A percentile compares a stretch with the other conserved stretches of the same genome.
phyloP scores from a whole-genome alignment of 1,140 invertebrate genomes.

The Drosophila sturtevanti region DNA sequence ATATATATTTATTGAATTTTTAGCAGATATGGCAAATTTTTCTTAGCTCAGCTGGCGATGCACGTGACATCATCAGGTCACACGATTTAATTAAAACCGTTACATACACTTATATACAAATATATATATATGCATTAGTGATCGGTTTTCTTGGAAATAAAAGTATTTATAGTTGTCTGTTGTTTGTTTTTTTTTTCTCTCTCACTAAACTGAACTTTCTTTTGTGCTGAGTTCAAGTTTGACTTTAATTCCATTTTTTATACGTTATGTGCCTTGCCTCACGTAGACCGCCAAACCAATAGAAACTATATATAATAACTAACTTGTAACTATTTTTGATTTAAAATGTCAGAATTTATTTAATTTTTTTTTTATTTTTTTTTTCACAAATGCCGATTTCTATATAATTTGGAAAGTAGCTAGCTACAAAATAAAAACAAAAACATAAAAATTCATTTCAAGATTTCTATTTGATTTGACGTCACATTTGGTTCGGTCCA shows the following conservation, averaged over 20 bases:
- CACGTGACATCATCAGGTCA: slow-evolving; percentile 20
- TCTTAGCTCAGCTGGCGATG: slow-evolving; percentile 17
- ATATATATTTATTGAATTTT: not conserved
- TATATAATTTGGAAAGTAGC: slow-evolving; percentile 36
- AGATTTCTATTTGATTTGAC: slow-evolving; percentile 54
- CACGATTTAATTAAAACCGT: not conserved
- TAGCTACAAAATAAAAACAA: slow-evolving; percentile 15
- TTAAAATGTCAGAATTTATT: not conserved
- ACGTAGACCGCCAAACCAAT: slow-evolving; percentile 33
- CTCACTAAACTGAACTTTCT: slow-evolving; percentile 11
- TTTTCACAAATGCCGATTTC: not conserved
- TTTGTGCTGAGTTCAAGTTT: not conserved
- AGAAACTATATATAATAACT: not conserved
- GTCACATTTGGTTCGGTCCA: slow-evolving; percentile 32
- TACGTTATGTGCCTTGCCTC: slow-evolving; percentile 30
- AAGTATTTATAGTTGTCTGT: slow-evolving; percentile 15
- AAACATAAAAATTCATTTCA: slow-evolving; percentile 4
- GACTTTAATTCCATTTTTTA: not conserved
- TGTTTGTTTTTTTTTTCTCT: slow-evolving; percentile 41
- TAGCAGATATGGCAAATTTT: not conserved
- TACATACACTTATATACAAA: not conserved
- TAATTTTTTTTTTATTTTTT: no score
- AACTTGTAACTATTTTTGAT: not conserved
- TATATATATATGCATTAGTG: not conserved
- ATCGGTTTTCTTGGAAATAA: slow-evolving; percentile 12